phyloP scores from a whole-genome alignment of 2,113 vertebrate genomes.

The Clarias gariepinus region DNA sequence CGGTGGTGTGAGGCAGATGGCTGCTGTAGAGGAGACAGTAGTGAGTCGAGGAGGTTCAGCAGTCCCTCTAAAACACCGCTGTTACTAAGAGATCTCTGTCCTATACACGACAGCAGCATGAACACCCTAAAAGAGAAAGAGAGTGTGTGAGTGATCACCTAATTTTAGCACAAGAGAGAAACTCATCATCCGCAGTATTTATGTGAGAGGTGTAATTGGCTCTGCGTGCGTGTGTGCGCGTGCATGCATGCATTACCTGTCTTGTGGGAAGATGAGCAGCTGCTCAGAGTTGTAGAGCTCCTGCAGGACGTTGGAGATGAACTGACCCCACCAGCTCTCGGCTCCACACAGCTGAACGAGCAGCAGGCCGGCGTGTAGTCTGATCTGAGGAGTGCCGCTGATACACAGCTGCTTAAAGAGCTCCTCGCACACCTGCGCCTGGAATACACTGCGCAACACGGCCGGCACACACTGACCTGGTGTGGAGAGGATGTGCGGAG shows the following conservation, averaged over 20 bases:
- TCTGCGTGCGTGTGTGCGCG: not conserved
- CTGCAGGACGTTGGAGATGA: conserved; percentile 96
- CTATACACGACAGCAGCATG: conserved; percentile 98
- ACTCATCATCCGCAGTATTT: not conserved
- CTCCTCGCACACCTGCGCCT: conserved; percentile 95
- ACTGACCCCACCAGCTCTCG: conserved; percentile 98
- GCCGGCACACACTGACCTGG: conserved; percentile 90
- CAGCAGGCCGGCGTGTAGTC: conserved; percentile 91
- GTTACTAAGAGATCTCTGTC: conserved; percentile 96
- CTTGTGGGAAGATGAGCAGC: conserved; percentile 96
- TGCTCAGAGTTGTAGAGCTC: conserved; percentile 99
- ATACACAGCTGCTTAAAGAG: conserved; percentile 98
- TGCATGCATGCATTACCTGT: conserved; percentile 78
- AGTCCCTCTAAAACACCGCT: conserved; percentile 96
- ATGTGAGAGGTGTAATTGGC: not conserved
- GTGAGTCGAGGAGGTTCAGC: conserved; percentile 91
- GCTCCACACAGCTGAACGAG: conserved; percentile 95
- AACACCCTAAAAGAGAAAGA: conserved; percentile 80
- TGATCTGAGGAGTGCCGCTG: conserved; percentile 96
- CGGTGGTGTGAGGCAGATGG: conserved; percentile 75
- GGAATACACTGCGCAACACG: conserved; percentile 93
- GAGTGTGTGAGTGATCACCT: not conserved
- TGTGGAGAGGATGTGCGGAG: too few species aligned
- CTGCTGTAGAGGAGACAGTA: conserved; percentile 91
- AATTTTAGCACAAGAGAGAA: not conserved